Evolutionary conservation across 1,140 invertebrate genomes (phyloP).

Genomic region (Cyrtorhinus lividipennis): DNA sequence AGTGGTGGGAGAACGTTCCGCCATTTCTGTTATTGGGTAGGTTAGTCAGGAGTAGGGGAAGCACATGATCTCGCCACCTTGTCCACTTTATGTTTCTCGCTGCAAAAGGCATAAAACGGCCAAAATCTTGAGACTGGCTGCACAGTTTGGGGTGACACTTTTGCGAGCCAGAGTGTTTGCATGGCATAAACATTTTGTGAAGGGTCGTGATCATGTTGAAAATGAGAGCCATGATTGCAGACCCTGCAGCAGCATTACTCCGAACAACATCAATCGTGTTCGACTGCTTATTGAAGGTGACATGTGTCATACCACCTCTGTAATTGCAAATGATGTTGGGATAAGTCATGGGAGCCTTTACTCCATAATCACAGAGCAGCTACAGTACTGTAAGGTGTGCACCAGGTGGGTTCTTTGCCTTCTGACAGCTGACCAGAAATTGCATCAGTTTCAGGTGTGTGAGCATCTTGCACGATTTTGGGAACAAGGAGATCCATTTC

Average conservation of each 20-base stretch:
- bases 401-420: no score
- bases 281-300: neutral
- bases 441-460: neutral
- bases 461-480: constrained; percentile 1
- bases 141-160: constrained; percentile 22
- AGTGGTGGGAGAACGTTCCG: constrained; percentile 32
- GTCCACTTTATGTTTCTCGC: neutral
- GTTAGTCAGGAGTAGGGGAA: neutral
- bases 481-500: neutral
- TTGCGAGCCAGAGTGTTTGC: neutral
- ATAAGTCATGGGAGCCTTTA: neutral
- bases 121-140: constrained; percentile 24
- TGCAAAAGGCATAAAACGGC: neutral
- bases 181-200: neutral
- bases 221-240: neutral
- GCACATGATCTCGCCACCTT: neutral
- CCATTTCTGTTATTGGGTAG: neutral
- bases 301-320: neutral
- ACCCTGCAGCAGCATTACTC: neutral
- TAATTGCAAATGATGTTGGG: neutral
- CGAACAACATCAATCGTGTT: neutral
- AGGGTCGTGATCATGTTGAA: neutral
- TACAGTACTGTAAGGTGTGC: neutral
- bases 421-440: no score
- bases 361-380: neutral